Evolutionary conservation across 2,113 vertebrate species (phyloP).

Genomic region (Epinephelus lanceolatus): DNA sequence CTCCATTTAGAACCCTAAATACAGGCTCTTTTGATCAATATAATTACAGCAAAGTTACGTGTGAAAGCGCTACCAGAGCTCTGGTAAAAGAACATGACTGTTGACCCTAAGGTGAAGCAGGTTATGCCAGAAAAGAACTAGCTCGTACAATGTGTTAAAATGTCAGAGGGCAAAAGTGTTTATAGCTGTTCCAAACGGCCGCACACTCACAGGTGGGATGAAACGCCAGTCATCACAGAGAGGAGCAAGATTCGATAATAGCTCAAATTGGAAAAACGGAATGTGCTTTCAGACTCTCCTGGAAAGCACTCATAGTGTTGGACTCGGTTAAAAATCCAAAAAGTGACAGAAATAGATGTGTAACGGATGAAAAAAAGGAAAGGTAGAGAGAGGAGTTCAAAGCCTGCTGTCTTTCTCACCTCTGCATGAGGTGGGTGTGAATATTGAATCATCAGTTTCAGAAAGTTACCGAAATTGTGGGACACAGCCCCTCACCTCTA

Average conservation of each 20-base stretch:
- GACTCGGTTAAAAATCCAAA: not conserved
- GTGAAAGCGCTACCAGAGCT: not conserved
- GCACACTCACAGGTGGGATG: not conserved
- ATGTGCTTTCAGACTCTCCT: not conserved
- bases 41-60: conserved; percentile 9
- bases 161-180: not conserved
- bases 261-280: not conserved
- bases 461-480: not conserved
- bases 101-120: not conserved
- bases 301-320: not conserved
- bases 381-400: not conserved
- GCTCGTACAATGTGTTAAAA: too few relatives aligned
- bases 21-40: conserved; percentile 9
- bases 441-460: not conserved
- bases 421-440: not conserved
- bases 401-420: not conserved
- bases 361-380: not conserved
- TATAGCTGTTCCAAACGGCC: not conserved
- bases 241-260: not conserved
- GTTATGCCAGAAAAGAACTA: not conserved
- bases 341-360: not conserved
- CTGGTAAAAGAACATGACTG: not conserved
- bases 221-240: not conserved
- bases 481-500: too few relatives aligned
- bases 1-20: not conserved